Conservation (phyloP, 2,113 vertebrate genomes). For the Gnathonemus echidnorhynchus region DNA sequence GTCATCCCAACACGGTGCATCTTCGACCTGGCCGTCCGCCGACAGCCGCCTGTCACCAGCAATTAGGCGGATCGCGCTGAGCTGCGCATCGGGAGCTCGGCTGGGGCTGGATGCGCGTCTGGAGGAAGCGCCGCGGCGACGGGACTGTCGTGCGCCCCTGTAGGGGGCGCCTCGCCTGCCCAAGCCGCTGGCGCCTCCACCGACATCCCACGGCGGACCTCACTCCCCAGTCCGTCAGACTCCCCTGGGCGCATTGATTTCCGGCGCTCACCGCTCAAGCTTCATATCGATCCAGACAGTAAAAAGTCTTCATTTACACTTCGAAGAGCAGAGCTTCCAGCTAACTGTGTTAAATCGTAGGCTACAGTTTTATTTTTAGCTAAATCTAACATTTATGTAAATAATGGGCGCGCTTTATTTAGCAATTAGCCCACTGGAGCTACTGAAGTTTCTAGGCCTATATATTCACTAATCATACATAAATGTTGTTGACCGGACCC, state of each 20-base stretch:
- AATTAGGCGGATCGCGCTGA: constrained; percentile 13
- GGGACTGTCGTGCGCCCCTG: neutral
- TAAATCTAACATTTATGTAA: neutral
- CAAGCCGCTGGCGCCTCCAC: constrained; percentile 31
- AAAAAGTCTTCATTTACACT: constrained; percentile 67
- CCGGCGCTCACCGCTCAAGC: constrained; percentile 48
- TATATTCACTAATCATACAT: neutral
- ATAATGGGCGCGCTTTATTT: neutral
- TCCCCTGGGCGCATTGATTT: constrained; percentile 57
- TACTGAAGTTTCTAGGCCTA: neutral
- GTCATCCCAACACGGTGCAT: neutral
- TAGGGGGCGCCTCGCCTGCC: constrained; percentile 12
- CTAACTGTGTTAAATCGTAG: constrained; percentile 33
- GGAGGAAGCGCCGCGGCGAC: neutral
- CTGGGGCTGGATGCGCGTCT: neutral
- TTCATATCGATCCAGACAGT: constrained; percentile 61
- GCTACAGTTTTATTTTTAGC: constrained; percentile 24
- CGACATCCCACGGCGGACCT: constrained; percentile 39
- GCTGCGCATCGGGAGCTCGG: neutral
- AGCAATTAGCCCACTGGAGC: neutral
- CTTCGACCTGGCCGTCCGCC: constrained; percentile 6
- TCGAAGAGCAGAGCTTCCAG: constrained; percentile 49
- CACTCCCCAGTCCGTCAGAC: constrained; percentile 38
- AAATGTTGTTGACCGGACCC: neutral
- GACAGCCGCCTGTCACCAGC: constrained; percentile 15